phyloP scores from a whole-genome alignment of 2,888 invertebrate genomes.

The Tetheella fluctuosa region DNA sequence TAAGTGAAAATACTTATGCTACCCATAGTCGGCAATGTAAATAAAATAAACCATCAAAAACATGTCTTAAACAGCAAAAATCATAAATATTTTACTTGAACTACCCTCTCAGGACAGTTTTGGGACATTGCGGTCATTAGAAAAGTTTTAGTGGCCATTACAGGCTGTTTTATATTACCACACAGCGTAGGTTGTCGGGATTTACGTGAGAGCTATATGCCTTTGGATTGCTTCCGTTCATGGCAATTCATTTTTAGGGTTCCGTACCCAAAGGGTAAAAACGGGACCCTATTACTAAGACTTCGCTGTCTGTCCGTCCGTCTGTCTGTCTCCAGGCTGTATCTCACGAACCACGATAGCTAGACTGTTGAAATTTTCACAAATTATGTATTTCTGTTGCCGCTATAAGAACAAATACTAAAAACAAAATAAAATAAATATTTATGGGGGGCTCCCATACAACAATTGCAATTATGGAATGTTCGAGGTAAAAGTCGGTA shows the following conservation, averaged over 20 bases:
- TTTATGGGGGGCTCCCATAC: too few relatives aligned
- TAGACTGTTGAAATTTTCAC: too few relatives aligned
- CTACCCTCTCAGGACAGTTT: slow-evolving; percentile 68
- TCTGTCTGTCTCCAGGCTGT: too few relatives aligned
- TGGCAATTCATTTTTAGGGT: slow-evolving; percentile 12
- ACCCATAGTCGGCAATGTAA: slow-evolving; percentile 38
- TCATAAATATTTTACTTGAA: slow-evolving; percentile 70
- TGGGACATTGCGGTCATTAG: slow-evolving; percentile 71
- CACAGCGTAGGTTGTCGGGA: slow-evolving; percentile 43
- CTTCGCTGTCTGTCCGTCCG: too few relatives aligned
- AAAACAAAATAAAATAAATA: too few relatives aligned
- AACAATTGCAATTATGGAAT: too few relatives aligned
- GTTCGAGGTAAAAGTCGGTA: too few relatives aligned
- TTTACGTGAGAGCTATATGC: slow-evolving; percentile 50
- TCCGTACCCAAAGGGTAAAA: too few relatives aligned
- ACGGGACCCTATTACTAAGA: too few relatives aligned
- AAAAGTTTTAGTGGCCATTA: slow-evolving; percentile 77
- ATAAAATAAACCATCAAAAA: slow-evolving; percentile 49
- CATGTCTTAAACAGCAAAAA: slow-evolving; percentile 46
- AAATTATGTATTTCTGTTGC: too few relatives aligned
- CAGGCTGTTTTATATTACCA: slow-evolving; percentile 68
- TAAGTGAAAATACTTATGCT: slow-evolving; percentile 24
- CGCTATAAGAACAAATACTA: too few relatives aligned
- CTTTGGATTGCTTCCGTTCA: slow-evolving; percentile 31
- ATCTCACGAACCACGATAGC: too few relatives aligned